Conservation (phyloP, 2,113 vertebrate genomes). For the Ochotona princeps region DNA sequence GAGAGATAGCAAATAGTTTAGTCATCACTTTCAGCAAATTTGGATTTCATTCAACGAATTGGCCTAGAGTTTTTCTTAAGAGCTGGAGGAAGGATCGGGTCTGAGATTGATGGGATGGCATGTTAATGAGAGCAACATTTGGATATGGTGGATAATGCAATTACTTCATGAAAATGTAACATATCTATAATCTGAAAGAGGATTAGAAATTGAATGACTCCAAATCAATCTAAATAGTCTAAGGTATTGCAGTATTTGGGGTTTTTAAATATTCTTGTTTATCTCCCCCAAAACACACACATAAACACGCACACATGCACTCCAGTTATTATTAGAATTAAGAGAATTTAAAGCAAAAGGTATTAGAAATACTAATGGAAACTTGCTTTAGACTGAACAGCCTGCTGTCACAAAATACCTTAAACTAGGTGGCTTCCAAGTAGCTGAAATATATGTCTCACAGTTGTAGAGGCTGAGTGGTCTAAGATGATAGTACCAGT, state of each 20-base stretch:
- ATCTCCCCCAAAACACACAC: background rate
- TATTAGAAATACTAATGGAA: rapidly evolving
- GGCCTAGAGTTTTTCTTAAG: background rate
- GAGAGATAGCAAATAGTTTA: background rate
- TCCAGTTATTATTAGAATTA: background rate
- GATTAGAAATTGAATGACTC: background rate
- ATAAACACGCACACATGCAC: too few relatives aligned
- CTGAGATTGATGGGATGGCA: background rate
- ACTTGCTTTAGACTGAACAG: background rate
- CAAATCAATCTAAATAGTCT: background rate
- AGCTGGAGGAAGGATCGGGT: too few relatives aligned
- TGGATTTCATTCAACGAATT: background rate
- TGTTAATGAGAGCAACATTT: background rate
- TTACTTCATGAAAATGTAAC: background rate
- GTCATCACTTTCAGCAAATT: background rate
- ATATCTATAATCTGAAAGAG: background rate
- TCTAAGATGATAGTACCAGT: too few relatives aligned
- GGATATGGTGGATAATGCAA: rapidly evolving
- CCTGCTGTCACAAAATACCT: background rate
- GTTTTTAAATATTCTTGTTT: background rate
- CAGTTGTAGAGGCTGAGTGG: background rate
- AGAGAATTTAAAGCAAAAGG: background rate
- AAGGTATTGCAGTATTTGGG: background rate
- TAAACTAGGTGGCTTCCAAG: background rate
- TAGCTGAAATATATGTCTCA: background rate